Base-by-base conservation (phyloP, 2,797 vertebrate species). In the Valencia hispanica region DNA sequence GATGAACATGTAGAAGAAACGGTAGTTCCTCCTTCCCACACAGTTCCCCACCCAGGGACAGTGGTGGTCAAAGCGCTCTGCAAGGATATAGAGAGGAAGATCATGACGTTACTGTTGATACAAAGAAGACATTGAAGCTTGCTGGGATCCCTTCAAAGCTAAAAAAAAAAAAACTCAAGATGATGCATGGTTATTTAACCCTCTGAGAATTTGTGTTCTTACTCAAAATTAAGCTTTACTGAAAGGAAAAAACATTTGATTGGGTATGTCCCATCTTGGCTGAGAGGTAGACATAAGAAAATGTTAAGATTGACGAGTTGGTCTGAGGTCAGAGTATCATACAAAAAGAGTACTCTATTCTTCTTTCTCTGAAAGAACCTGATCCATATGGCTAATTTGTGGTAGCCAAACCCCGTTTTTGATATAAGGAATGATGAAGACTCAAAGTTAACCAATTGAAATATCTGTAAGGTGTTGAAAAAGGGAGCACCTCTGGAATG, bases 1-100 rank as follows among this genome's bases (percentile, higher is more conserved):
- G 96, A 99, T 99, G 96, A 99, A 99, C 97, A 99, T 98, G 96
- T 99, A 99, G 97, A 99, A 99, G 96, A 98, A 99, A 91, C 98
- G 97, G 96, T 99, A 99, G 97, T 99, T 99, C 96, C 98, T 97
- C 96, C 97, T 97, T 91, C 98, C 98, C 91, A 99, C 98, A 92
- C 98, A 99, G 97, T 99, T 99, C 90, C 98, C 98, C 94, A 99
- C 98, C 98, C 98, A 99, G 87, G 98, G 98, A 96, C 98, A 99
- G 95, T 99, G 98, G 95, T 99, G 98, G 95, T 99, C 98, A 90
- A 99, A 99, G 79, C 97, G 97, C 94, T 99, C 98, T 99, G 96
- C 36, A 53, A 48, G 59, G 75, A 88, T 51, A 78, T 17, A 66
- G 27, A 83, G 69, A 84, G 66, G 80, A 27, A 77, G 27, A 84